A percentile compares a stretch with the other conserved stretches of the same genome.
Evolutionary conservation across 2,888 invertebrate genomes (phyloP).

Genomic region (Blastobasis adustella): DNA sequence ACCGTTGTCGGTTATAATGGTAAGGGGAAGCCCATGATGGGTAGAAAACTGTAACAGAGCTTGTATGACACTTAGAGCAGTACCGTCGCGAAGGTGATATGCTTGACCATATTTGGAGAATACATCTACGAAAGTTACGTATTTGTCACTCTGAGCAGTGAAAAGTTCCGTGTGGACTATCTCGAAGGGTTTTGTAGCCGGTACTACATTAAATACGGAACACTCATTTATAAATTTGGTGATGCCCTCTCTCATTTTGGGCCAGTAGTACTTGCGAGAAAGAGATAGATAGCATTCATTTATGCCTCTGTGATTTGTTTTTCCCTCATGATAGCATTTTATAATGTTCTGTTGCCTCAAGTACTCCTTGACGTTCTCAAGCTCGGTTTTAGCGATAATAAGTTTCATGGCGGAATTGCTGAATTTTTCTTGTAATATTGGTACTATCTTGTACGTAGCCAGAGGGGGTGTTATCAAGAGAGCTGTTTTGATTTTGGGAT

Average conservation of each 20-base stretch:
- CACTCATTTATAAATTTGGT: slow-evolving; percentile 3
- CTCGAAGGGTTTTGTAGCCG: slow-evolving; percentile 16
- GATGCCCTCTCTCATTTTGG: background rate
- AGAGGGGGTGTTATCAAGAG: background rate
- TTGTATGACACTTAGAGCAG: too few relatives aligned
- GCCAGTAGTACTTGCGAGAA: background rate
- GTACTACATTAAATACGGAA: background rate
- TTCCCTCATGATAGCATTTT: slow-evolving; percentile 2
- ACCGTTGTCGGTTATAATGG: slow-evolving; percentile 1
- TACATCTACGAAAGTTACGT: slow-evolving; percentile 13
- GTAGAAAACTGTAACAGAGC: slow-evolving; percentile 6
- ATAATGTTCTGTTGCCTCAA: slow-evolving; percentile 5
- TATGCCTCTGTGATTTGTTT: slow-evolving; percentile 9
- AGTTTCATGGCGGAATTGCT: background rate
- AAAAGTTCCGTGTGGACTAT: slow-evolving; percentile 17
- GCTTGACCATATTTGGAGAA: too few relatives aligned
- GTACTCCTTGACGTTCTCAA: background rate
- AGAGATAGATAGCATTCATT: slow-evolving; percentile 6
- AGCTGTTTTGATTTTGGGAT: slow-evolving; percentile 5
- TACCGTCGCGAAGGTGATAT: too few relatives aligned
- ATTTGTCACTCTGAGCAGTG: slow-evolving; percentile 15
- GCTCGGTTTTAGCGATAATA: background rate
- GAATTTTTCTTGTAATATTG: slow-evolving; percentile 4
- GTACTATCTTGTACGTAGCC: background rate
- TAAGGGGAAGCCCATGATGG: slow-evolving; percentile 14